Conservation (phyloP, 2,888 invertebrate species). For the Drosophila austrosaltans region DNA sequence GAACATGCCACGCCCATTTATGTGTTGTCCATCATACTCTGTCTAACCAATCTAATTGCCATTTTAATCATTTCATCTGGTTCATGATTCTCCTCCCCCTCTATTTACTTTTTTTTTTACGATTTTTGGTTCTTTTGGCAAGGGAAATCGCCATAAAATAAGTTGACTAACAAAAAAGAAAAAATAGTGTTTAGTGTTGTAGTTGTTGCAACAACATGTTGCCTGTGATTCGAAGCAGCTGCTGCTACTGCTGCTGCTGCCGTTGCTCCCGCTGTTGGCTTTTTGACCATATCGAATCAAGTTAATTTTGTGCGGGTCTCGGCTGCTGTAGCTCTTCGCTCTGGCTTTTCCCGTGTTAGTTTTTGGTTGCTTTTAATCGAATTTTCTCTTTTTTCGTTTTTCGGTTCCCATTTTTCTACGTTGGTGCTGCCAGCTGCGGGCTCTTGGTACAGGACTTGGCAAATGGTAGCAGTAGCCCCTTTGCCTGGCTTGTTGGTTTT, state of each 20-base stretch:
- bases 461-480: conserved; percentile 9
- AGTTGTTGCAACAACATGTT: conserved; percentile 23
- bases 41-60: conserved; percentile 59
- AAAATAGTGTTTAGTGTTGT: conserved; percentile 11
- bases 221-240: conserved; percentile 40
- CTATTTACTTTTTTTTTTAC: conserved; percentile 4
- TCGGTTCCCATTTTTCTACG: conserved; percentile 37
- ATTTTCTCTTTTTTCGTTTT: conserved; percentile 40
- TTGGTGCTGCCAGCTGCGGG: conserved; percentile 34
- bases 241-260: conserved; percentile 30
- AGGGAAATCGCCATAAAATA: conserved; percentile 10
- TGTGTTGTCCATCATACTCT: conserved; percentile 3
- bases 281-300: conserved; percentile 52
- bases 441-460: not conserved
- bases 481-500: conserved; percentile 30
- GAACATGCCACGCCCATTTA: conserved; percentile 8
- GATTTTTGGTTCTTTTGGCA: no score
- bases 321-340: conserved; percentile 12
- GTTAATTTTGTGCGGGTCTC: conserved; percentile 48
- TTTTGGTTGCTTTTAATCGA: conserved; percentile 60
- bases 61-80: conserved; percentile 66
- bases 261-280: conserved; percentile 33
- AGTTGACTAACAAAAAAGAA: conserved; percentile 15
- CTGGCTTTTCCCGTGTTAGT: conserved; percentile 39
- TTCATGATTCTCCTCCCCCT: no score